These are phyloP conservation scores for Andrena camellia DNA, from an alignment of 2,888 invertebrate species.

Conservation along the genomic window DNA sequence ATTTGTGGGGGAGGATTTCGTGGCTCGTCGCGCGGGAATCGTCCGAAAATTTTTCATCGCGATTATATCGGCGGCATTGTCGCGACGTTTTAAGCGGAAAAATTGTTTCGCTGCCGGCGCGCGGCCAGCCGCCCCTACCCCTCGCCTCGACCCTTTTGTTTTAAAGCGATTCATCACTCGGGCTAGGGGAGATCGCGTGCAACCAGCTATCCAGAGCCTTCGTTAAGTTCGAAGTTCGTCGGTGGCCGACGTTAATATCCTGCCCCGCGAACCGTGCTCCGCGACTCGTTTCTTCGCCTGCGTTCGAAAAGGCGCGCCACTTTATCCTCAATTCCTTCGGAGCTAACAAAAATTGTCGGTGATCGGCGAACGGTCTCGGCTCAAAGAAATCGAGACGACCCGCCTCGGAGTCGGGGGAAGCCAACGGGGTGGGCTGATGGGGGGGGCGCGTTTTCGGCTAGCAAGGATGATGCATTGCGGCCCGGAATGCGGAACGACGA, in stretches of 20 bases:
- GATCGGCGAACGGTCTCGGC: slow-evolving; percentile 10
- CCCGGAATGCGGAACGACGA: slow-evolving; percentile 39
- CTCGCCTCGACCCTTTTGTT: slow-evolving; percentile 28
- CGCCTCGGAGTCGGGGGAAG: not conserved
- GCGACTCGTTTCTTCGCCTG: not conserved
- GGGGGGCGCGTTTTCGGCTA: slow-evolving; percentile 26
- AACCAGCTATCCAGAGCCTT: slow-evolving; percentile 7
- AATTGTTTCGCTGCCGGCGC: slow-evolving; percentile 38
- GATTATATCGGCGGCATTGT: slow-evolving; percentile 53
- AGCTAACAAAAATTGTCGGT: not conserved
- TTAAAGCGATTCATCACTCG: slow-evolving; percentile 42
- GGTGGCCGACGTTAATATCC: slow-evolving; percentile 29
- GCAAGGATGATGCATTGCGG: slow-evolving; percentile 54
- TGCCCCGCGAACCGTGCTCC: not conserved
- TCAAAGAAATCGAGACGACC: not conserved
- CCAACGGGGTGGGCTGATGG: not conserved
- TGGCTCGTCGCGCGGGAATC: slow-evolving; percentile 42
- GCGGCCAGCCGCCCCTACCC: not conserved
- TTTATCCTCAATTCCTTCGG: not conserved
- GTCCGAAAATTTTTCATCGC: slow-evolving; percentile 56
- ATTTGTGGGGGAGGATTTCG: slow-evolving; percentile 56
- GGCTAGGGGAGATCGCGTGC: slow-evolving; percentile 43
- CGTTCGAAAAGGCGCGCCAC: not conserved
- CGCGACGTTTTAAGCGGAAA: slow-evolving; percentile 38
- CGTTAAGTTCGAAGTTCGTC: slow-evolving; percentile 34